These are phyloP conservation scores for Otocyon megalotis DNA, from an alignment of 2,113 vertebrate genomes.

Conservation along the genomic window DNA sequence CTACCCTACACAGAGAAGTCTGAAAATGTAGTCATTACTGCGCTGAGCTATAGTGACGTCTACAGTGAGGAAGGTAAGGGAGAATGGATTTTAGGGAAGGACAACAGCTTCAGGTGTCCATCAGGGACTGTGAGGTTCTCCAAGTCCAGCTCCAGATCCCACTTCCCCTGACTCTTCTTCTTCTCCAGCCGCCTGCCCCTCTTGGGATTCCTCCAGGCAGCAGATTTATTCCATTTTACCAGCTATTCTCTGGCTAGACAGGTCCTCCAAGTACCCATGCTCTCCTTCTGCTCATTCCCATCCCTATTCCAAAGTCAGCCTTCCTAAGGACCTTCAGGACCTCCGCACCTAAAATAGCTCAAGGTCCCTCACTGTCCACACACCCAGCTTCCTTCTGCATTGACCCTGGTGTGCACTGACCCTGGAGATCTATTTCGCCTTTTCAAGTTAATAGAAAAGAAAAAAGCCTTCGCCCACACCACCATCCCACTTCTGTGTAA, in stretches of 20 bases:
- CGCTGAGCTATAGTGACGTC: neutral
- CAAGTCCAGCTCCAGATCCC: neutral
- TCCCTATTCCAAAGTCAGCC: neutral
- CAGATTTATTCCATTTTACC: too few species aligned
- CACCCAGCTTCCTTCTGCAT: neutral
- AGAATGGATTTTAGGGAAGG: neutral
- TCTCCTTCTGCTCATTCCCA: neutral
- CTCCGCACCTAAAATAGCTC: rapidly evolving
- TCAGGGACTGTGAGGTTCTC: neutral
- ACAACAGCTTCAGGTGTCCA: neutral
- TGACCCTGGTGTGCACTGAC: neutral
- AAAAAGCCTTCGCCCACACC: neutral
- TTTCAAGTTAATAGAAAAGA: neutral
- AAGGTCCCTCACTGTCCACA: rapidly evolving
- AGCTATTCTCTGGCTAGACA: neutral
- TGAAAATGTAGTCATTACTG: neutral
- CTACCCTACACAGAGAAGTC: neutral
- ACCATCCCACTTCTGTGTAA: neutral
- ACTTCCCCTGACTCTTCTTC: neutral
- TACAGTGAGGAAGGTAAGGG: neutral
- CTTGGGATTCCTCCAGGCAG: neutral
- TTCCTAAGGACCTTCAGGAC: neutral
- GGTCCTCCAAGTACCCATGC: neutral
- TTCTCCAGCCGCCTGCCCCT: neutral
- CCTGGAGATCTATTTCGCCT: neutral